Conservation (phyloP, 2,113 vertebrate species). For the Coregonus clupeaformis region DNA sequence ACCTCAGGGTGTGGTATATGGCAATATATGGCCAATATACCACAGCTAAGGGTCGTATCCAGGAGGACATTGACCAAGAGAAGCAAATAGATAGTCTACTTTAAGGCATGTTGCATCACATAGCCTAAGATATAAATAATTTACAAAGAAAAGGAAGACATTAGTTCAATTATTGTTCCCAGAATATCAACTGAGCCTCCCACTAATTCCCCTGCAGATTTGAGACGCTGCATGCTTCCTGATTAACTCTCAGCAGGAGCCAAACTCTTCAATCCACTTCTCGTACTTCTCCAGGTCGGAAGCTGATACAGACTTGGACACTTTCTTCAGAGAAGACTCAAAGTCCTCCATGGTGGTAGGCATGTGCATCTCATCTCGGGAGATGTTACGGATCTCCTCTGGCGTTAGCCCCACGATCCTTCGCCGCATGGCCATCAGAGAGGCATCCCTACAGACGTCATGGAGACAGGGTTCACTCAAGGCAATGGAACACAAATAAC, state of each 20-base stretch:
- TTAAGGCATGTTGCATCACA: not conserved
- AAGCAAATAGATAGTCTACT: too few species aligned
- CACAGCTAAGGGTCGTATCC: too few species aligned
- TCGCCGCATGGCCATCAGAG: slow-evolving; percentile 97
- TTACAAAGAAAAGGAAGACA: not conserved
- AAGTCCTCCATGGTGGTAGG: slow-evolving; percentile 99
- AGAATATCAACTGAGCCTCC: not conserved
- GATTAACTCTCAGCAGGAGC: slow-evolving; percentile 82
- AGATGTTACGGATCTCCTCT: slow-evolving; percentile 96
- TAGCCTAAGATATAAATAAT: not conserved
- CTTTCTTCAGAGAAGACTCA: slow-evolving; percentile 91
- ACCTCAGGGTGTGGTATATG: too few species aligned
- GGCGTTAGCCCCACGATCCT: slow-evolving; percentile 94
- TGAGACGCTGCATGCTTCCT: too few species aligned
- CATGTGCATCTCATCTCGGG: slow-evolving; percentile 98
- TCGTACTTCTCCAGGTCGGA: slow-evolving; percentile 95
- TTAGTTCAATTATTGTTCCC: slow-evolving; percentile 5
- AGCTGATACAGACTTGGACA: slow-evolving; percentile 95
- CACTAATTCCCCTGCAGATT: not conserved
- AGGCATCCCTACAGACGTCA: slow-evolving; percentile 84
- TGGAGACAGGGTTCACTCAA: not conserved
- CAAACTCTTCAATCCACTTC: slow-evolving; percentile 97
- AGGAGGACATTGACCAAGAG: too few species aligned
- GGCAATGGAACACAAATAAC: not conserved
- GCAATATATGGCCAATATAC: too few species aligned